phyloP scores from a whole-genome alignment of 2,113 vertebrate genomes.

The Platysternon megacephalum region DNA sequence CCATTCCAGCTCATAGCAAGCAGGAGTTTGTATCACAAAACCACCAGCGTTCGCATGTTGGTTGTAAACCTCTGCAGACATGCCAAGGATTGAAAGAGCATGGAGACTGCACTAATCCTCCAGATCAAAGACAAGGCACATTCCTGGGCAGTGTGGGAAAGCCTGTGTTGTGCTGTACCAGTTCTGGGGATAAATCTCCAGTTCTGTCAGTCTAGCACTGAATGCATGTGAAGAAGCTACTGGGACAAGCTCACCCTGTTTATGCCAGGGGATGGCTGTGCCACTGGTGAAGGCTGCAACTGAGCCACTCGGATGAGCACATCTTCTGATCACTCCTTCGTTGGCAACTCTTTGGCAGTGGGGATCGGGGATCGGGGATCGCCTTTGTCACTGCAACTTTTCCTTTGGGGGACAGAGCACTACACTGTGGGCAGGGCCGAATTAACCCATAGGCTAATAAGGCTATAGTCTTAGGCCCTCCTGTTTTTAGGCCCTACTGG shows the following conservation, averaged over 20 bases:
- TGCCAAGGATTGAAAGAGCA: background rate
- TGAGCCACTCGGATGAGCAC: background rate
- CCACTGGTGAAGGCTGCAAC: background rate
- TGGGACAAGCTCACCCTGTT: background rate
- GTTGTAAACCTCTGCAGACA: background rate
- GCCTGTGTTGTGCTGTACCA: fast-evolving
- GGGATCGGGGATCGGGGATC: background rate
- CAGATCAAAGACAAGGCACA: background rate
- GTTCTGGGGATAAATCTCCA: background rate
- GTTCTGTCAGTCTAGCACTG: fast-evolving
- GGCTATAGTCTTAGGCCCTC: no score
- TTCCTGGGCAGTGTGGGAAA: background rate
- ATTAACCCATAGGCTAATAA: no score
- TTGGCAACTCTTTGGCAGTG: background rate
- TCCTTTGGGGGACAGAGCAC: background rate
- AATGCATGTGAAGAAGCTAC: background rate
- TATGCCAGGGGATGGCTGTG: fast-evolving
- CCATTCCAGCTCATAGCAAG: background rate
- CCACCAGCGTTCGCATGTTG: background rate
- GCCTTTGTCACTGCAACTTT: background rate
- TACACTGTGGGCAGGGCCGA: background rate
- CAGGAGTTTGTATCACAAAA: background rate
- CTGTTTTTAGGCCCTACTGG: no score
- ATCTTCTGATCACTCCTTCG: background rate
- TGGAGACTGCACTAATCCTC: background rate